Percentiles rank a stretch among this genome's conserved stretches.
phyloP scores from a whole-genome alignment of 2,113 vertebrate species.

The Ovis canadensis region DNA sequence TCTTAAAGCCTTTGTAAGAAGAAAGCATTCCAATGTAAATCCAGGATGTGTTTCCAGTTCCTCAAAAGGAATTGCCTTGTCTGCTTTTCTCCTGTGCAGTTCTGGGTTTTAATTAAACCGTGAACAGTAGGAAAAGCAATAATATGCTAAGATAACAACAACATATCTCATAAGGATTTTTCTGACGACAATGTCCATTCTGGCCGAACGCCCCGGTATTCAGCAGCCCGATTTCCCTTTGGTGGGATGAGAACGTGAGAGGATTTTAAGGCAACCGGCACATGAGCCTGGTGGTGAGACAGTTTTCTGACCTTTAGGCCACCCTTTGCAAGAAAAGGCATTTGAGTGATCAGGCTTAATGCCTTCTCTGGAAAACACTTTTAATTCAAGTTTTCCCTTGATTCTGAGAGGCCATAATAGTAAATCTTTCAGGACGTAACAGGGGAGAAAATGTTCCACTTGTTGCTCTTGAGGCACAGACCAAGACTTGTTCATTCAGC shows the following conservation, averaged over 20 bases:
- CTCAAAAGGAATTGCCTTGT: background rate
- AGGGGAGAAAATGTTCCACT: background rate
- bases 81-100: background rate
- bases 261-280: background rate
- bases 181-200: background rate
- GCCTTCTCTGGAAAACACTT: conserved; percentile 25
- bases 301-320: background rate
- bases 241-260: background rate
- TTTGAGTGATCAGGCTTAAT: background rate
- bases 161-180: background rate
- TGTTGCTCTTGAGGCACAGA: background rate
- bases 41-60: background rate
- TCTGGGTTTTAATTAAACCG: conserved; percentile 32
- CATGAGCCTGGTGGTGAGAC: background rate
- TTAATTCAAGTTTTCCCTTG: background rate
- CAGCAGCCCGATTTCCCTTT: background rate
- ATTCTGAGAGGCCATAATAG: background rate
- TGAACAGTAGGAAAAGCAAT: background rate
- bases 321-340: background rate
- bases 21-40: background rate
- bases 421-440: background rate
- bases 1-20: background rate
- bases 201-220: background rate
- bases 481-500: background rate
- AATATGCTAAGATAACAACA: background rate